Evolutionary conservation across 2,888 invertebrate species (phyloP).

Genomic region (Andrena haemorrhoa): DNA sequence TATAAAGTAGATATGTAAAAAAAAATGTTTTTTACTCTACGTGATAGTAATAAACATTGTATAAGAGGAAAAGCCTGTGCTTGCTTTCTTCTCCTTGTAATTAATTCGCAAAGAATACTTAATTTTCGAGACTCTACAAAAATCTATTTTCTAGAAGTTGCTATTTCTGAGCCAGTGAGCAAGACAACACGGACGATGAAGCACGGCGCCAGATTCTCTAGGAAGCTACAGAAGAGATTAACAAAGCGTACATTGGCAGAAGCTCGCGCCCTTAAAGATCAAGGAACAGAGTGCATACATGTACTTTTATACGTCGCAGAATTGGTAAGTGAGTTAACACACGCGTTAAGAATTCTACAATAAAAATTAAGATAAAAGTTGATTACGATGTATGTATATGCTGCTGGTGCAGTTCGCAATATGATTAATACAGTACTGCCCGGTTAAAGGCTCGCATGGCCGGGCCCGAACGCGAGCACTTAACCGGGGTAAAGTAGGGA

Average conservation of each 20-base stretch:
- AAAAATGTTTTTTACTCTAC: too few species aligned
- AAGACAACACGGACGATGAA: constrained; percentile 91
- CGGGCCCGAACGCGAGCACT: too few species aligned
- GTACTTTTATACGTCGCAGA: constrained; percentile 92
- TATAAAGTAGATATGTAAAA: too few species aligned
- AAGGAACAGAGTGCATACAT: constrained; percentile 91
- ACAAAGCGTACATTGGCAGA: constrained; percentile 92
- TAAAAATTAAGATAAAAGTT: neutral
- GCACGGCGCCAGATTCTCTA: constrained; percentile 91
- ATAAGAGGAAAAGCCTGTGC: too few species aligned
- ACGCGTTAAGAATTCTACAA: neutral
- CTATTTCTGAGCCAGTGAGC: constrained; percentile 83
- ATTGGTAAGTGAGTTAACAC: constrained; percentile 86
- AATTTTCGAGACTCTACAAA: neutral
- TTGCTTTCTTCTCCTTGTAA: too few species aligned
- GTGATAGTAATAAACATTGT: too few species aligned
- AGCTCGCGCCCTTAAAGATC: constrained; percentile 92
- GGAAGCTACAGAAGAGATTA: constrained; percentile 91
- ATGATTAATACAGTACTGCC: neutral
- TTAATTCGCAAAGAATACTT: too few species aligned
- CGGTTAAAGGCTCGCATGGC: too few species aligned
- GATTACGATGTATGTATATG: neutral
- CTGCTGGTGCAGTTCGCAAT: neutral
- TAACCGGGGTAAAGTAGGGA: too few species aligned
- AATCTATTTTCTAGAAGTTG: constrained; percentile 72